phyloP scores from a whole-genome alignment of 1,140 invertebrate genomes.

The Armadillidium nasatum region DNA sequence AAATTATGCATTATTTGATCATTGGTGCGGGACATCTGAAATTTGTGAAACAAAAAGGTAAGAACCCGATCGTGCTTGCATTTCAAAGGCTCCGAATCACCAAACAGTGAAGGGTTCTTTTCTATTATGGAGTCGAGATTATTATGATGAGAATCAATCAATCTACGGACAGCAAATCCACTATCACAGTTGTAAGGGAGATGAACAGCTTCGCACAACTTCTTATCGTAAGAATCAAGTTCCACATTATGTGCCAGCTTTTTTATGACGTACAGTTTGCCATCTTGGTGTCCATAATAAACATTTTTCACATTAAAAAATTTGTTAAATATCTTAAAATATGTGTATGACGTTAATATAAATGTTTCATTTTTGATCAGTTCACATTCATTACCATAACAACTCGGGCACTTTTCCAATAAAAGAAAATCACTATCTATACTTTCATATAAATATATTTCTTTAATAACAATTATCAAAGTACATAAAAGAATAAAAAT shows the following conservation, averaged over 20 bases:
- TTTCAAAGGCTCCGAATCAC: constrained; percentile 28
- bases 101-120: constrained; percentile 22
- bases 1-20: constrained; percentile 24
- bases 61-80: constrained; percentile 51
- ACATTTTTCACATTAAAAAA: constrained; percentile 34
- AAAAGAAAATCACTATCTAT: background rate
- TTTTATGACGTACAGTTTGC: constrained; percentile 45
- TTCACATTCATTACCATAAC: background rate
- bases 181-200: constrained; percentile 22
- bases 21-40: constrained; percentile 11
- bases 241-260: constrained; percentile 49
- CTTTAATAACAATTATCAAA: background rate
- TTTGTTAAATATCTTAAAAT: background rate
- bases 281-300: constrained; percentile 24
- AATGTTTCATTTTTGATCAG: background rate
- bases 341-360: background rate
- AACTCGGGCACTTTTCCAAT: background rate
- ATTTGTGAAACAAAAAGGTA: constrained; percentile 20
- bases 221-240: constrained; percentile 47
- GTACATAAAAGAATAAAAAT: no score
- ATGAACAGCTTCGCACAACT: constrained; percentile 46
- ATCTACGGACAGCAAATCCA: constrained; percentile 4
- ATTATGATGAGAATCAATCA: background rate
- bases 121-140: constrained; percentile 20
- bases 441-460: background rate